Evolutionary conservation across 2,797 vertebrate species (phyloP).

Genomic region (Linurgus olivaceus): DNA sequence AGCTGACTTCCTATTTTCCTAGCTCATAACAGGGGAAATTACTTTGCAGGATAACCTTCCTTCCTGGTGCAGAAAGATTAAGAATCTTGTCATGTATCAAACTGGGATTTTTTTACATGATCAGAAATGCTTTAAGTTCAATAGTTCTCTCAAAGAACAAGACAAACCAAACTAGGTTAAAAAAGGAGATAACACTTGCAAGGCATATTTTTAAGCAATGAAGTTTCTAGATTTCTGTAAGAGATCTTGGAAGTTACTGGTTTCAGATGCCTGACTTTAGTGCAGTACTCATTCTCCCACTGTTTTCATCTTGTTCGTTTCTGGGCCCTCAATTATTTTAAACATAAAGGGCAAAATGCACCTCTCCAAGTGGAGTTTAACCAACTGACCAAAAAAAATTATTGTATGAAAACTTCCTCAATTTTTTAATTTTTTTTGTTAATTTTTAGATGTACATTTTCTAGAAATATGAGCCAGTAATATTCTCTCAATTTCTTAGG

Average conservation of each 20-base stretch:
- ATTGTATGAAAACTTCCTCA: neutral
- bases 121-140: neutral
- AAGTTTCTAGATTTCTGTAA: neutral
- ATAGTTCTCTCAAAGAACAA: neutral
- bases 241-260: neutral
- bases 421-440: neutral
- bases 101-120: neutral
- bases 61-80: neutral
- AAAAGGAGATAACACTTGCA: neutral
- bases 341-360: neutral
- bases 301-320: neutral
- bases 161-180: neutral
- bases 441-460: neutral
- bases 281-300: neutral
- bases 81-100: neutral
- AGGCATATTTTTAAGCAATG: neutral
- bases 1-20: constrained; percentile 19
- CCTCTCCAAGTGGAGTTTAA: neutral
- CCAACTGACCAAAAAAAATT: neutral
- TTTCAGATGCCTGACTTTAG: neutral
- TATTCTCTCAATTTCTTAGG: neutral
- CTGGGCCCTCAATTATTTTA: neutral
- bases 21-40: neutral
- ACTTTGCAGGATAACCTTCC: neutral
- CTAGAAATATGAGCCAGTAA: neutral